Evolutionary conservation across 2,888 invertebrate genomes (phyloP), one percentile per base, ranked within the genome.

Genomic region (Boloria euphrosyne): DNA sequence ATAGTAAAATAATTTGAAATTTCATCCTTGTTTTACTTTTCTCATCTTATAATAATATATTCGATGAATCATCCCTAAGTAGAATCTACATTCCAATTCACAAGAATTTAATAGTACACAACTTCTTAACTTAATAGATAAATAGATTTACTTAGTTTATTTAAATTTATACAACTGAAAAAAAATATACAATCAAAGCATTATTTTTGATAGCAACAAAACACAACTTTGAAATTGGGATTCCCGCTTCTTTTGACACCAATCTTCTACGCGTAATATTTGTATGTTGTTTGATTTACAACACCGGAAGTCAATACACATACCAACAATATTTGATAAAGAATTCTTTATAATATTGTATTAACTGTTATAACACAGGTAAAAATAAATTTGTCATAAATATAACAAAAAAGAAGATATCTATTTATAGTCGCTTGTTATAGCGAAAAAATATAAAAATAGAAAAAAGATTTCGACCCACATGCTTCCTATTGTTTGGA

Each of bases 401-500:
- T 27, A 22, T 1, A 10, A 22, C n/a, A n/a, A 46, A 46, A 22
- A 16, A 22, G 4, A 10, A 22, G 0, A 46, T n/a, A 57, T 27
- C n/a, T 49, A 13, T 7, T 31, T 13, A 16, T 10, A 31, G 27
- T 14, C 3, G 17, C 49, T 59, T n/a, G 18, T 38, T n/a, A 10
- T 60, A 67, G 43, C 14, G 6, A 18, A 49, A 16, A 47, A 55
- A 31, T 43, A 50, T 65, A 59, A 43, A 47, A 55, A 31, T 43
- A 50, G 62, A 59, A 43, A 18, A 51, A 65, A 60, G 57, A 50
- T 65, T 65, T 55, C 46, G 53, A 61, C 46, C 53, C 49, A 52
- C 55, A 90, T 87, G 90, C 80, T 85, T 80, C 79, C 79, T 78
- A 80, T 76, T 80, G 80, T 77, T 80, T 83, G 81, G 78, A 17